phyloP scores from a whole-genome alignment of 2,888 invertebrate genomes.

The Aricia artaxerxes region DNA sequence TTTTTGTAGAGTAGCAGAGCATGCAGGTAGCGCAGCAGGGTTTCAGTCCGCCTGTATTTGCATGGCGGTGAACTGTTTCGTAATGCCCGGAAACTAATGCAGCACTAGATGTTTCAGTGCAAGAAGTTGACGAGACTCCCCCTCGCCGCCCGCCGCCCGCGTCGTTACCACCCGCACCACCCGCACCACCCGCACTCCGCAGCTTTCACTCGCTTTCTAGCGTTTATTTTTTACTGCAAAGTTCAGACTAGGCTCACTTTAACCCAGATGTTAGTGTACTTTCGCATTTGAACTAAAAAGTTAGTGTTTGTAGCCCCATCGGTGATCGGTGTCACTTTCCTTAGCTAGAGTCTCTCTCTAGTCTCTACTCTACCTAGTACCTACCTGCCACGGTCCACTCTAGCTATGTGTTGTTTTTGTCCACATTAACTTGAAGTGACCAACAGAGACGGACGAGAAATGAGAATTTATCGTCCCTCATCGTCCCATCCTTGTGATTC shows the following conservation, averaged over 20 bases:
- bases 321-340: not conserved
- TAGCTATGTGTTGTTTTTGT: too few species aligned
- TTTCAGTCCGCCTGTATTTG: not conserved
- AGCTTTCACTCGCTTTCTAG: slow-evolving; percentile 29
- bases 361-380: too few species aligned
- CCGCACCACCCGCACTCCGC: slow-evolving; percentile 6
- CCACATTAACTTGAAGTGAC: too few species aligned
- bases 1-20: not conserved
- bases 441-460: too few species aligned
- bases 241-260: slow-evolving; percentile 1
- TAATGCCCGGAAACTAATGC: not conserved
- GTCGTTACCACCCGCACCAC: slow-evolving; percentile 17
- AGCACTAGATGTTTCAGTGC: not conserved
- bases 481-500: too few species aligned
- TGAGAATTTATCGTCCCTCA: too few species aligned
- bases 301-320: not conserved
- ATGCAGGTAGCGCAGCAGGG: not conserved
- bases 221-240: slow-evolving; percentile 22
- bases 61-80: not conserved
- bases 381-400: too few species aligned
- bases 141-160: not conserved
- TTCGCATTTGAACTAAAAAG: slow-evolving; percentile 11
- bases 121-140: not conserved
- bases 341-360: not conserved
- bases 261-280: slow-evolving; percentile 22